A percentile compares a stretch with the other conserved stretches of the same genome.
Conservation (phyloP, 2,113 vertebrate genomes). For the Meles meles region DNA sequence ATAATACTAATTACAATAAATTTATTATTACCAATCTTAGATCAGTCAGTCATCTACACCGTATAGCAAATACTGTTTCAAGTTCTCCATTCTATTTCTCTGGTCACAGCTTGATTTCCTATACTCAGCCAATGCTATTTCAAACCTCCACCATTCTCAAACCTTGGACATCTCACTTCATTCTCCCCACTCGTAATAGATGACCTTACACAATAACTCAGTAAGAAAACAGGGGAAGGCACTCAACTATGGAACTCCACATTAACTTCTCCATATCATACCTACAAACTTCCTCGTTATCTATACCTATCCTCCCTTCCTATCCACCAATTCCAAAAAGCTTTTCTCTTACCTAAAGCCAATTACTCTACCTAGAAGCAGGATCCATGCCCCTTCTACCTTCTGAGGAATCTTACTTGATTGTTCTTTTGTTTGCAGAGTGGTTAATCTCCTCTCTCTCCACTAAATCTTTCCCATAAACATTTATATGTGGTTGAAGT, state of each 20-base stretch:
- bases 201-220: background rate
- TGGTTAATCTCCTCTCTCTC: background rate
- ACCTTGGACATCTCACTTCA: background rate
- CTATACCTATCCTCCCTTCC: background rate
- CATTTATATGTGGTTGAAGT: background rate
- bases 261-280: background rate
- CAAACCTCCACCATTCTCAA: background rate
- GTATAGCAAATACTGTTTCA: background rate
- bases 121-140: background rate
- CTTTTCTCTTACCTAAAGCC: background rate
- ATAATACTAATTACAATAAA: conserved; percentile 4
- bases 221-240: background rate
- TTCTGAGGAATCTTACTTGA: background rate
- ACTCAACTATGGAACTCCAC: background rate
- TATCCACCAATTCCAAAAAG: background rate
- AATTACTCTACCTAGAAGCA: background rate
- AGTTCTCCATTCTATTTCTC: background rate
- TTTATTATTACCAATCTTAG: background rate
- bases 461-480: background rate
- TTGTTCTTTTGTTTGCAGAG: background rate
- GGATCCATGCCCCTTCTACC: background rate
- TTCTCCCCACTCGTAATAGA: background rate
- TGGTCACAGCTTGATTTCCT: background rate
- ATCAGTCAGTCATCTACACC: background rate
- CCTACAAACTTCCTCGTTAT: background rate